A percentile compares a stretch with the other conserved stretches of the same genome.
phyloP scores from a whole-genome alignment of 2,888 invertebrate genomes.

The Perithous albicinctus region DNA sequence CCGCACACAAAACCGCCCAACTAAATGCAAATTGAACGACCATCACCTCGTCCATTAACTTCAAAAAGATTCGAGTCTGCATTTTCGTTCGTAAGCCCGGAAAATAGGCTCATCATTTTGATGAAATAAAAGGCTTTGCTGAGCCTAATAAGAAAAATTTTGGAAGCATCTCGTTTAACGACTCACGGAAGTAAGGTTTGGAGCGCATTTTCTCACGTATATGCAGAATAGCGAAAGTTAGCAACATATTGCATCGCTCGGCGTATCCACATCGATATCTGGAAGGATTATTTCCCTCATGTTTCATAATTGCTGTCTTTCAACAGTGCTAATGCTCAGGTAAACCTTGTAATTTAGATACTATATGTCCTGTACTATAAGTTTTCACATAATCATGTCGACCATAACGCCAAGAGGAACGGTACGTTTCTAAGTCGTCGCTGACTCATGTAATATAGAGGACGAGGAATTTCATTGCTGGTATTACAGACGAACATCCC shows the following conservation, averaged over 20 bases:
- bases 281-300: not conserved
- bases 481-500: not conserved
- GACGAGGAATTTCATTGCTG: conserved; percentile 1
- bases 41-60: conserved; percentile 23
- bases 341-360: not conserved
- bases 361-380: not conserved
- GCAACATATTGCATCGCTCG: not conserved
- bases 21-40: conserved; percentile 51
- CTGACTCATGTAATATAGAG: not conserved
- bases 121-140: not conserved
- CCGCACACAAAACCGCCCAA: conserved; percentile 46
- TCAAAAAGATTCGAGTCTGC: conserved; percentile 11
- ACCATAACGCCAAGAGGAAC: not conserved
- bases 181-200: not conserved
- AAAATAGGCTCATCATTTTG: not conserved
- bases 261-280: not conserved
- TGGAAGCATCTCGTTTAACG: not conserved
- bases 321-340: not conserved
- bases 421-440: not conserved
- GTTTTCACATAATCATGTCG: not conserved
- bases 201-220: not conserved
- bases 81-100: not conserved
- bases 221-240: conserved; percentile 16
- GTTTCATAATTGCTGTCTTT: conserved; percentile 3
- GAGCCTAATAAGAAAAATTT: not conserved